Evolutionary conservation across 2,888 invertebrate genomes (phyloP).

Genomic region (Palloptera scutellata): DNA sequence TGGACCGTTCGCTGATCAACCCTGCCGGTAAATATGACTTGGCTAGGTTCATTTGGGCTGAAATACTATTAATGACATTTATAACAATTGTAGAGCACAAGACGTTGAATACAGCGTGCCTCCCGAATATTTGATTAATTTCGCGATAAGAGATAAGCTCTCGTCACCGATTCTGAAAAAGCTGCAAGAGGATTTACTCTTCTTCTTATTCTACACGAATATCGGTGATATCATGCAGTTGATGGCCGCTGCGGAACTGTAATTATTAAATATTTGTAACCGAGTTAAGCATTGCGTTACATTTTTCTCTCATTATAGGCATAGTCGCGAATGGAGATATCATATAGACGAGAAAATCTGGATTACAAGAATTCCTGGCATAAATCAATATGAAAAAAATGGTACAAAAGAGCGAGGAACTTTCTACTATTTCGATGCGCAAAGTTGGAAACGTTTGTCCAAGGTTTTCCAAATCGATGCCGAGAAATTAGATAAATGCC

Average conservation of each 20-base stretch:
- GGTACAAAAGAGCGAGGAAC: conserved; percentile 97
- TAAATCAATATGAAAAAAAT: conserved; percentile 92
- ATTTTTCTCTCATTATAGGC: conserved; percentile 68
- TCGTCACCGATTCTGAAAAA: conserved; percentile 95
- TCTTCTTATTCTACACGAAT: conserved; percentile 99
- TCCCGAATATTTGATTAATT: conserved; percentile 97
- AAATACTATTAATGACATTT: background rate
- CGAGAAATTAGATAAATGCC: conserved; percentile 90
- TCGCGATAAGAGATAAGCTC: conserved; percentile 93
- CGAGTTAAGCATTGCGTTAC: background rate
- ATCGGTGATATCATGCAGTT: conserved; percentile 98
- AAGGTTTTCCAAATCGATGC: conserved; percentile 99
- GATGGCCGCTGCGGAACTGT: conserved; percentile 97
- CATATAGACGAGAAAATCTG: conserved; percentile 99
- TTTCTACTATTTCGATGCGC: conserved; percentile 99
- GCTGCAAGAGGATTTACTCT: conserved; percentile 98
- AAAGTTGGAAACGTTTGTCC: conserved; percentile 98
- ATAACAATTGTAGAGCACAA: conserved; percentile 77
- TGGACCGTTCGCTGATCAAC: conserved; percentile 98
- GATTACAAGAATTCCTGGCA: conserved; percentile 97
- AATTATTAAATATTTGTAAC: conserved; percentile 64
- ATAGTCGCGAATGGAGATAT: conserved; percentile 98
- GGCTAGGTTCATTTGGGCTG: background rate
- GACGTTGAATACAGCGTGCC: conserved; percentile 99
- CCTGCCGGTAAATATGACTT: conserved; percentile 72